Percentiles rank a stretch among this genome's conserved stretches.
Conservation (phyloP, 2,888 invertebrate genomes). For the Agrochola lychnidis region DNA sequence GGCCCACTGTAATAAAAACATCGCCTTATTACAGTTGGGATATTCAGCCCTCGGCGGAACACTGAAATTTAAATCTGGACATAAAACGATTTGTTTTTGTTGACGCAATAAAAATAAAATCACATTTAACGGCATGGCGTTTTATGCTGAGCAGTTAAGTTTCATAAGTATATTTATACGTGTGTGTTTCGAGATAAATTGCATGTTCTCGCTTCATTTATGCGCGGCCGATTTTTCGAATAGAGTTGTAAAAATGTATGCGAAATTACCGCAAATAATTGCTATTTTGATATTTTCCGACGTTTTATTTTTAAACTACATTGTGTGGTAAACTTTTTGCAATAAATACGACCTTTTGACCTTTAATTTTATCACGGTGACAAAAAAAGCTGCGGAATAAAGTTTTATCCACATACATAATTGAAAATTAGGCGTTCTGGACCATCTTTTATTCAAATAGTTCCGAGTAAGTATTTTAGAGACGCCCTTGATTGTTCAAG, state of each 20-base stretch:
- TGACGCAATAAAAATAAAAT: constrained; percentile 84
- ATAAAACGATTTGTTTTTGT: constrained; percentile 87
- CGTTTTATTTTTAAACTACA: constrained; percentile 7
- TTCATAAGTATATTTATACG: constrained; percentile 69
- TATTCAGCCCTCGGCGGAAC: constrained; percentile 75
- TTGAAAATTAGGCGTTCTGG: constrained; percentile 45
- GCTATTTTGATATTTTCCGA: constrained; percentile 15
- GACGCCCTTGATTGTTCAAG: constrained; percentile 34
- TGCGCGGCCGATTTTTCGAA: constrained; percentile 9
- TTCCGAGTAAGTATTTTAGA: constrained; percentile 36
- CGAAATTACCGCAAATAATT: not conserved
- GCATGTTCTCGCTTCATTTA: constrained; percentile 34
- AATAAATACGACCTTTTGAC: constrained; percentile 9
- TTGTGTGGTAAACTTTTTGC: not conserved
- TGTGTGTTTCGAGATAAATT: constrained; percentile 50
- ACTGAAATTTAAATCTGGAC: constrained; percentile 86
- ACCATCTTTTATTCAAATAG: constrained; percentile 62
- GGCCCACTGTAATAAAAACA: constrained; percentile 87
- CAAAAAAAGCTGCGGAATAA: constrained; percentile 53
- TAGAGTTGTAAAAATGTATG: constrained; percentile 23
- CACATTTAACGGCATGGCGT: constrained; percentile 77
- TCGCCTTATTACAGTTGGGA: constrained; percentile 83
- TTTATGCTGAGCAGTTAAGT: constrained; percentile 77
- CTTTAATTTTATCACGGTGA: constrained; percentile 37
- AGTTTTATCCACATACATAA: constrained; percentile 42